Evolutionary conservation across 1,140 invertebrate species (phyloP).

Genomic region (Fopius arisanus): DNA sequence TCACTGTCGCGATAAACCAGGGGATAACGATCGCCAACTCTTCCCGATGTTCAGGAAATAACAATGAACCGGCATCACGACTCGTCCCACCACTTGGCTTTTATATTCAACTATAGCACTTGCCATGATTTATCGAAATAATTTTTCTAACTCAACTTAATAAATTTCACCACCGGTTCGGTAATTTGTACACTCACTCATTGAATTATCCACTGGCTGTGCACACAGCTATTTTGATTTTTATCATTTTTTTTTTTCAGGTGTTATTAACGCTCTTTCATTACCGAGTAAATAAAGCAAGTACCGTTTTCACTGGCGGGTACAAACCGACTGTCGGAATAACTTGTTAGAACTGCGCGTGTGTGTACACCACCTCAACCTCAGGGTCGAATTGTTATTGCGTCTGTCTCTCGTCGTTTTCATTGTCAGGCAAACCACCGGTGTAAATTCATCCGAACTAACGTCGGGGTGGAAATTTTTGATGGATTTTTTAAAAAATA

Average conservation of each 20-base stretch:
- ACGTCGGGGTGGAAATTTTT: no score
- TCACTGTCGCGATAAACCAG: slow-evolving; percentile 24
- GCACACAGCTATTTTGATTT: background rate
- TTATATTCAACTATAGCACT: background rate
- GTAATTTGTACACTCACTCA: background rate
- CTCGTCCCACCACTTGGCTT: background rate
- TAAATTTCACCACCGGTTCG: background rate
- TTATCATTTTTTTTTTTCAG: no score
- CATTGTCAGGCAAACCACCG: background rate
- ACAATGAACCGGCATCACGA: slow-evolving; percentile 15
- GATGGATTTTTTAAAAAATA: no score
- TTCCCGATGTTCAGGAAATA: slow-evolving; percentile 13
- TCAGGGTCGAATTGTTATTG: slow-evolving; percentile 15
- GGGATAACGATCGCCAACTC: slow-evolving; percentile 18
- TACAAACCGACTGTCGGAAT: slow-evolving; percentile 14
- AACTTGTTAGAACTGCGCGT: slow-evolving; percentile 12
- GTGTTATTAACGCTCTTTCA: slow-evolving; percentile 2
- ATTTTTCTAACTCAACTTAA: background rate
- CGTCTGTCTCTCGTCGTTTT: slow-evolving; percentile 7
- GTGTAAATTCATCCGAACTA: background rate
- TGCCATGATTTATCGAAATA: background rate
- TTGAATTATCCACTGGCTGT: background rate
- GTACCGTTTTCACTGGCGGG: background rate
- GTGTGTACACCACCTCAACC: slow-evolving; percentile 17
- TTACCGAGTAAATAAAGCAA: slow-evolving; percentile 5